Conservation (phyloP, 1,140 invertebrate genomes). For the Cherax quadricarinatus region DNA sequence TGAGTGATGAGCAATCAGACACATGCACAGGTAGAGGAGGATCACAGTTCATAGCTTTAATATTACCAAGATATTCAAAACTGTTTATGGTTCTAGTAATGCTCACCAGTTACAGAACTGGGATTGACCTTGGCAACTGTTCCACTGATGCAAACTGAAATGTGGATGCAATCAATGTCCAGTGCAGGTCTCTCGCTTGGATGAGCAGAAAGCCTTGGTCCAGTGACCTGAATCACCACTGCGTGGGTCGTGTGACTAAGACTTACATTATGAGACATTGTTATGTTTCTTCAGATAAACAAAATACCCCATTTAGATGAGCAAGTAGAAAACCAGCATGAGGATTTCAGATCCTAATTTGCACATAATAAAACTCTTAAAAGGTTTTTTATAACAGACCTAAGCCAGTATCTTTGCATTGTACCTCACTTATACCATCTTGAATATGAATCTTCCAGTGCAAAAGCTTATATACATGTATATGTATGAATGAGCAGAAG, state of each 20-base stretch:
- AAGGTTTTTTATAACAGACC: not conserved
- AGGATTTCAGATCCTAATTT: not conserved
- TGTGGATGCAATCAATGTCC: not conserved
- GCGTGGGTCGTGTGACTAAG: no score
- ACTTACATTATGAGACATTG: no score
- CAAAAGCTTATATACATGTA: not conserved
- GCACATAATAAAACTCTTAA: not conserved
- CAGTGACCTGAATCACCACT: no score
- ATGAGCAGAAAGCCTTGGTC: no score
- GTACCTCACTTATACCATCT: not conserved
- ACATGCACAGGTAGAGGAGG: slow-evolving; percentile 48
- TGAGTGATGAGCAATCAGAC: slow-evolving; percentile 43
- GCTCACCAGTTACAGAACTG: not conserved
- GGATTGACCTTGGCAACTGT: not conserved
- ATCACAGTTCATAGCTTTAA: slow-evolving; percentile 55
- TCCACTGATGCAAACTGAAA: slow-evolving; percentile 4
- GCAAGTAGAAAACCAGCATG: not conserved
- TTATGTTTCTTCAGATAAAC: no score
- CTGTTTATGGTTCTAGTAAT: not conserved
- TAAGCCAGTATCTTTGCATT: not conserved
- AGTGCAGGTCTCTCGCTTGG: not conserved
- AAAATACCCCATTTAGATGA: not conserved
- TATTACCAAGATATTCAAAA: slow-evolving; percentile 4
- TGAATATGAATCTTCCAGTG: not conserved
- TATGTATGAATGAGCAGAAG: no score